phyloP scores from a whole-genome alignment of 2,888 invertebrate species.

The Scotopteryx bipunctaria region DNA sequence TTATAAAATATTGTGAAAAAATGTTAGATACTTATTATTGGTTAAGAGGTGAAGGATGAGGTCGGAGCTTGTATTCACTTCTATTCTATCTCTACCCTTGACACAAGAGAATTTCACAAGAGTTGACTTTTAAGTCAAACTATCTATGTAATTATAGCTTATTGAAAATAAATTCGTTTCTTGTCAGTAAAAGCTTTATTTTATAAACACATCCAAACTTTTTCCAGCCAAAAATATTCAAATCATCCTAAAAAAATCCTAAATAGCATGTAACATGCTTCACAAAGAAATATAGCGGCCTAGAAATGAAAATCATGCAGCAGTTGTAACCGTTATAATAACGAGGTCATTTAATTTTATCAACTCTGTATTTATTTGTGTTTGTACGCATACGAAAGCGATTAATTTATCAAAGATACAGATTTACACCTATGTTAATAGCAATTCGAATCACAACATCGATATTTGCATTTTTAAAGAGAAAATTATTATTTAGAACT shows the following conservation, averaged over 20 bases:
- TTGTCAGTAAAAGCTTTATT: conserved; percentile 22
- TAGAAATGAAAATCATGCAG: conserved; percentile 79
- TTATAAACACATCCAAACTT: conserved; percentile 22
- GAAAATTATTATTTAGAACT: too few species aligned
- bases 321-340: conserved; percentile 77
- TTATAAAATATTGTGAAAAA: conserved; percentile 46
- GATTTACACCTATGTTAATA: too few species aligned
- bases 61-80: conserved; percentile 40
- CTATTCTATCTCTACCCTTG: conserved; percentile 58
- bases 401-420: conserved; percentile 32
- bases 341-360: conserved; percentile 82
- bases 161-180: conserved; percentile 42
- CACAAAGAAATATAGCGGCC: conserved; percentile 72
- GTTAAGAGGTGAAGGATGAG: conserved; percentile 58
- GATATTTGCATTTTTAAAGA: too few species aligned
- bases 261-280: conserved; percentile 71
- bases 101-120: conserved; percentile 46
- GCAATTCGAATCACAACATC: too few species aligned
- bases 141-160: conserved; percentile 53
- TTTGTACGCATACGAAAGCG: conserved; percentile 60
- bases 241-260: conserved; percentile 61
- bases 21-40: conserved; percentile 44
- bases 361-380: conserved; percentile 75
- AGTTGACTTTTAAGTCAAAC: conserved; percentile 47
- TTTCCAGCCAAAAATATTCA: conserved; percentile 50